Evolutionary conservation across 2,888 invertebrate species (phyloP), one percentile per base, ranked within the genome.

Genomic region (Drosophila formosana): DNA sequence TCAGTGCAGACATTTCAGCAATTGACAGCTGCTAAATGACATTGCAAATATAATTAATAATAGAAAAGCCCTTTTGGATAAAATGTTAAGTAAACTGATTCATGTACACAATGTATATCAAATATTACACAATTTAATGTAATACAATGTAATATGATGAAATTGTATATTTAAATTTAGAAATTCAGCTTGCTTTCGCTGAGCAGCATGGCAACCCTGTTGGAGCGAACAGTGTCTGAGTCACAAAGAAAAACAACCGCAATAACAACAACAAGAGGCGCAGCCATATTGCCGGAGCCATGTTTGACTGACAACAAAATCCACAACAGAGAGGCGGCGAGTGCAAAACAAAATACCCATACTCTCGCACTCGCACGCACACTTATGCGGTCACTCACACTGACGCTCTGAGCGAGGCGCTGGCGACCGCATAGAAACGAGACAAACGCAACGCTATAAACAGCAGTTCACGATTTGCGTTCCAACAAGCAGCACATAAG

Each of bases 241-340:
- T 83, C 83, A 82, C 78, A 77, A 58, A 56, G 75, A 64, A 73
- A 68, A 66, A 75, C 67, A 72, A 49, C 65, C 61, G 75, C 60
- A 68, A 60, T 47, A 61, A 68, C 28, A 82, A 66, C 63, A 68
- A 66, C 9, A 56, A 39, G 55, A 71, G 57, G 28, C 49, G 88
- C 89, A 67, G 90, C 90, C 90, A 90, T 90, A 68, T 90, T 90
- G 88, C 60, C 66, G 63, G 62, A 77, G 80, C 85, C 86, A 88
- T 89, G 66, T 84, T 85, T 77, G 77, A 82, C 63, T 64, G 84
- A 80, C 87, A 83, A 56, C 77, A 50, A 80, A 85, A 85, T 71
- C 72, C 70, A 63, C 72, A 55, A 62, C 60, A 56, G 68, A 81
- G 70, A 72, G 64, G 9, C 66, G 73, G 57, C 75, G 86, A 85